Base-by-base conservation (phyloP, 2,888 invertebrate genomes). In the Agrochola lota region DNA sequence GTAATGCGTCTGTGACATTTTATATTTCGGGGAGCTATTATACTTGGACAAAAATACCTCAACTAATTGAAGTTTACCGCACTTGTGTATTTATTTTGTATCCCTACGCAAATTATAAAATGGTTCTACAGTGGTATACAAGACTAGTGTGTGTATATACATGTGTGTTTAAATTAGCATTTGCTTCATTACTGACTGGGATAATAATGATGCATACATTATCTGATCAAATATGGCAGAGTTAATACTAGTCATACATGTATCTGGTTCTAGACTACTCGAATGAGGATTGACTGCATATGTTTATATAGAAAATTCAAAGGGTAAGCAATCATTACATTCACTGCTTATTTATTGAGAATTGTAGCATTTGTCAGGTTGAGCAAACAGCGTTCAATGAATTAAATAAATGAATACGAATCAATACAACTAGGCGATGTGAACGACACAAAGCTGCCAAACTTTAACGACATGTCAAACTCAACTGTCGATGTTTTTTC, bases 1-100 rank as follows among this genome's bases (percentile, higher is more conserved):
- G 90, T 91, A 92, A 94, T 93, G 92, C 92, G 91, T 89, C 91
- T 92, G 92, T 94, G 96, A 95, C 95, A 95, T 95, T 96, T 95
- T 94, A 94, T 94, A 94, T 94, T 94, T 93, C 91, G 90, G 94
- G 94, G 93, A 92, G 92, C 92, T 92, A 93, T 94, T 93, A 90
- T 93, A 89, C 83, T 90, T 77, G 90, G 85, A 77, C 77, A 90
- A 90, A 92, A 90, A 83, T 71, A 80, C 74, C 76, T 73, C 68
- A 76, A 77, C 80, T 84, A 87, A 89, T 88, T 85, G 80, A 64
- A 87, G 55, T 81, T 83, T 78, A 79, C 84, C 71, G 77, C 78
- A 81, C 64, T 80, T 78, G 59, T 59, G 52, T 60, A 75, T 82
- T 49, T 62, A 59, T 67, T 74, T 83, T 67, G 46, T 63, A 23